These are phyloP conservation scores for cat (Felis catus) DNA, from an alignment of 2,113 vertebrate genomes.

Conservation along the genomic window F.catus_Fca126_mat1.0 CM031416.1:40430001-40430500, in stretches of 20 bases:
- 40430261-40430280: background rate
- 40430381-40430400: background rate
- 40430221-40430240: no score
- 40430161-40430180: no score
- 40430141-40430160: no score
- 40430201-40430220: no score
- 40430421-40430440: background rate
- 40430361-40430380: background rate
- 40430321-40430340: background rate
- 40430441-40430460: background rate
- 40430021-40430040: no score
- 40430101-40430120: no score
- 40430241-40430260: constrained; percentile 18
- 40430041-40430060: no score
- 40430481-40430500: background rate
- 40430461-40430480: background rate
- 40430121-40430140: no score
- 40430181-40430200: no score
- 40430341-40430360: background rate
- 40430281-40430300: background rate
- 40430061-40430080: no score
- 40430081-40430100: no score
- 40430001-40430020: constrained; percentile 34
- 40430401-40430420: background rate
- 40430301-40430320: background rate